phyloP scores from a whole-genome alignment of 2,888 invertebrate genomes.

The Azorinus chamasolen region DNA sequence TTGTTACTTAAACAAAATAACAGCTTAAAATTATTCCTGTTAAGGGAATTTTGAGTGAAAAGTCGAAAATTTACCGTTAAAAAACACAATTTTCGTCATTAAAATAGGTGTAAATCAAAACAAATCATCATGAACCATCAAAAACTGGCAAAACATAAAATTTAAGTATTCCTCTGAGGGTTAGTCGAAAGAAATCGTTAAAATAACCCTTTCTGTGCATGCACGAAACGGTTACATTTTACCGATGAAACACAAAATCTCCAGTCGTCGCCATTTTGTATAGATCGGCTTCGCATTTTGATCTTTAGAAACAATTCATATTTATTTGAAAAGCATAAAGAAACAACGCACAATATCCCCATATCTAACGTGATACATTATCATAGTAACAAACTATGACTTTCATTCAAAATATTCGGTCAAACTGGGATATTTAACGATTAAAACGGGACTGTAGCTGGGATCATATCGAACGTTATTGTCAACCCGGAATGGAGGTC shows the following conservation, averaged over 20 bases:
- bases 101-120: conserved; percentile 13
- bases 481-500: no score
- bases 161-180: conserved; percentile 38
- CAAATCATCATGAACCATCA: not conserved
- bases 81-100: conserved; percentile 50
- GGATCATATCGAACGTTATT: no score
- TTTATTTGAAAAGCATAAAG: no score
- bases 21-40: not conserved
- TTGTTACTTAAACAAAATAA: conserved; percentile 5
- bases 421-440: no score
- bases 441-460: no score
- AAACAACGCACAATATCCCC: no score
- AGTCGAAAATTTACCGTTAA: conserved; percentile 37
- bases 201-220: not conserved
- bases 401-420: no score
- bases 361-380: no score
- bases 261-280: conserved; percentile 57
- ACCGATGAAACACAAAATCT: conserved; percentile 57
- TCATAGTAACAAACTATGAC: no score
- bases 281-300: no score
- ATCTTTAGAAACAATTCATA: no score
- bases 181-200: conserved; percentile 14
- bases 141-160: conserved; percentile 26
- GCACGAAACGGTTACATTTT: conserved; percentile 41
- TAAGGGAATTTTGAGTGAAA: conserved; percentile 44